Base-by-base conservation (phyloP, 1,140 invertebrate species). In the Pseudomyrmex gracilis region DNA sequence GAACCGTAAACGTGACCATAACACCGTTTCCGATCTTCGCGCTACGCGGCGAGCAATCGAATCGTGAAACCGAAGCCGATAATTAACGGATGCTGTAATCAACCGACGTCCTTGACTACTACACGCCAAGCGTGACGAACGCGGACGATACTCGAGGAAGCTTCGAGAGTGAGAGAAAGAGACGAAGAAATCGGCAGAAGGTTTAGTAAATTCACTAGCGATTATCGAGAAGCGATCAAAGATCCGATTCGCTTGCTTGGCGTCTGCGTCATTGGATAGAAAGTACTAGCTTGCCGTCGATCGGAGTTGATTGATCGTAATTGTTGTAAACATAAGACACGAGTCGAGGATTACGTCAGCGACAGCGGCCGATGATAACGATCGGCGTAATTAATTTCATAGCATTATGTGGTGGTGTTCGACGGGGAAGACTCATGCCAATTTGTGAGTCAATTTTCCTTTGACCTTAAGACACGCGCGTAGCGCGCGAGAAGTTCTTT, bases 371-470 rank as follows among this genome's bases (percentile, higher is more conserved):
- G 80, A 78, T 20, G 55, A 60, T 87, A 77, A 86, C 47, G 58
- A 87, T 87, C 85, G 53, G 51, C 70, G 34, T 55, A 77, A 87
- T 67, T 83, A 87, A 87, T 87, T 87, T n/a, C 73, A 68, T 66
- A 43, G 78, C 58, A 66, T 77, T 47, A 24, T 20, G 17, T 15
- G 22, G 17, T 15, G 22, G 45, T n/a, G 55, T 55, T 34, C 5
- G 45, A 45, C 53, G 24, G n/a, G 24, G 8, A n/a, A 49, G 76
- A 60, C 12, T 71, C 61, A 61, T 51, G 63, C 51, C 58, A 61
- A 17, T 49, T n/a, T n/a, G 34, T 20, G 53, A 80, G 66, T 57
- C 66, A 71, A 49, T 80, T 58, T 58, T 58, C 43, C 68, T 47
- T 57, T 34, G 53, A 74, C 10, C 22, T 45, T 58, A 43, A 73